Evolutionary conservation across 2,113 vertebrate species (phyloP), one percentile per base, ranked within the genome.

Genomic region (Sciurus niger): DNA sequence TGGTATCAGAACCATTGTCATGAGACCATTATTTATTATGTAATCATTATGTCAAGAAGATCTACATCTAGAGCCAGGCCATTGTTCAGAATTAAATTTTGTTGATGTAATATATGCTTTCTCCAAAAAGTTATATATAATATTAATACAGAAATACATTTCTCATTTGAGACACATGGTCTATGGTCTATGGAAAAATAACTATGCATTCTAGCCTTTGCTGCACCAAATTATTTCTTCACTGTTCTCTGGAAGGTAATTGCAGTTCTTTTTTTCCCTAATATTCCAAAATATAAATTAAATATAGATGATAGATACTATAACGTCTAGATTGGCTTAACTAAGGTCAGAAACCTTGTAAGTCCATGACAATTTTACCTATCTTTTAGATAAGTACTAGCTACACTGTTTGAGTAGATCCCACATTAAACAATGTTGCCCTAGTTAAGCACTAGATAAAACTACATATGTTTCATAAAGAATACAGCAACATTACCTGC

Each of bases 401-500:
- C 63, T 65, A 82, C 0, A 20, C 11, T 68, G 65, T 28, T 89
- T 65, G 65, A 72, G 34, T n/a, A 68, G 63, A 8, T 8, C 24
- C 60, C 70, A 34, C 1, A 9, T 79, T 86, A 79, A 89, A 51
- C 43, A 37, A 63, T 0, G 12, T 7, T 67, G 17, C 8, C 20
- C 8, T 58, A 11, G 28, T 30, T 87, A 89, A 84, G 72, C 22
- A 53, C 11, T 40, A 58, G 17, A 10, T 40, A 82, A 84, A 48
- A 80, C 51, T 0, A 28, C 24, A n/a, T 28, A 84, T 6, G 6
- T 28, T 70, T 94, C 32, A 70, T 88, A 53, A 89, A 97, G 28
- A 34, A 51, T 88, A 58, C 17, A 78, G 76, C 89, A 96, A 98
- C 58, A 92, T 99, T 99, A 99, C 99, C 99, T 99, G 99, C 99